Percentiles rank a stretch among this genome's conserved stretches.
These are phyloP conservation scores for Grammomys surdaster DNA, from an alignment of 2,113 vertebrate genomes.

Conservation along the genomic window DNA sequence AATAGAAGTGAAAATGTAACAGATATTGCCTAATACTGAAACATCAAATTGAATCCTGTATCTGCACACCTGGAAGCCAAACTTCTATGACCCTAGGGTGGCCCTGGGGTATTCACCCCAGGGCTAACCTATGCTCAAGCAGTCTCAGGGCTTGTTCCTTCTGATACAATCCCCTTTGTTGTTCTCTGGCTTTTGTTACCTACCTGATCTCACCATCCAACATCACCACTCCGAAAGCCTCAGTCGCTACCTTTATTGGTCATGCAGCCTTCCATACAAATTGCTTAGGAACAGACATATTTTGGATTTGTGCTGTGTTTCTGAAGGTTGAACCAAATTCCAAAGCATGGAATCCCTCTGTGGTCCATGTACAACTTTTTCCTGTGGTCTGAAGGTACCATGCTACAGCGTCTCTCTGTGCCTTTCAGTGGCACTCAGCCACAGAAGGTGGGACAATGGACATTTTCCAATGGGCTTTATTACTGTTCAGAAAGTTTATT, in stretches of 20 bases:
- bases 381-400: neutral
- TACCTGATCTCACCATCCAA: neutral
- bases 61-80: rapidly evolving
- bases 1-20: neutral
- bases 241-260: rapidly evolving
- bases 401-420: neutral
- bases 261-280: rapidly evolving
- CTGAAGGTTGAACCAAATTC: neutral
- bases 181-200: rapidly evolving
- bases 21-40: neutral
- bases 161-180: rapidly evolving
- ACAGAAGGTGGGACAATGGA: neutral
- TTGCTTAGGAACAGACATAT: neutral
- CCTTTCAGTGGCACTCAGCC: neutral
- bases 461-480: too few species aligned
- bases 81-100: rapidly evolving
- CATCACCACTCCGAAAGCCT: neutral
- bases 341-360: too few species aligned
- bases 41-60: neutral
- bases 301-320: neutral
- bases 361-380: neutral
- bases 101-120: rapidly evolving
- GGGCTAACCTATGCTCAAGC: rapidly evolving
- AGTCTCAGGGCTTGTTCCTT: rapidly evolving
- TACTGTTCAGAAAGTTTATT: neutral